A percentile compares a stretch with the other conserved stretches of the same genome.
These are phyloP conservation scores for Saturnia japonica DNA, from an alignment of 2,888 invertebrate genomes.

Conservation along the genomic window DNA sequence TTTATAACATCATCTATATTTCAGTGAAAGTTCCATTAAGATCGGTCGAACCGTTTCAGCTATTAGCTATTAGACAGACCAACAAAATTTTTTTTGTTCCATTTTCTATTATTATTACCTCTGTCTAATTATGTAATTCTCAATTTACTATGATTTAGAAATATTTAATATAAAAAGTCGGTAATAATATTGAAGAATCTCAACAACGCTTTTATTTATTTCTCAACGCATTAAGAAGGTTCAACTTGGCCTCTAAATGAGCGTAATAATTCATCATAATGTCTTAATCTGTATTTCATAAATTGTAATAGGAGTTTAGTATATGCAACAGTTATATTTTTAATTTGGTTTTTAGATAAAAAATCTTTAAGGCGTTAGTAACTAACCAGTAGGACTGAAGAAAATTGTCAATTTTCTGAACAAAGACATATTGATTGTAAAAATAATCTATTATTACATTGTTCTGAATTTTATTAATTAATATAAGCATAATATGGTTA, in stretches of 20 bases:
- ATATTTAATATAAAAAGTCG: neutral
- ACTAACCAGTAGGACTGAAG: neutral
- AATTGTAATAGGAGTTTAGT: slow-evolving; percentile 15
- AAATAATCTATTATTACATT: too few species aligned
- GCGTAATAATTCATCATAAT: slow-evolving; percentile 38
- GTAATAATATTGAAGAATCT: neutral
- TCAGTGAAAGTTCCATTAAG: too few species aligned
- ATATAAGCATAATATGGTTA: too few species aligned
- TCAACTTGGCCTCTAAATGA: slow-evolving; percentile 18
- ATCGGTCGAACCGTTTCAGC: too few species aligned
- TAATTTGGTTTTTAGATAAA: neutral
- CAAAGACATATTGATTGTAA: too few species aligned
- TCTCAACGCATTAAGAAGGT: slow-evolving; percentile 8
- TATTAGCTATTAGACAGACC: too few species aligned
- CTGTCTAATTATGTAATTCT: neutral
- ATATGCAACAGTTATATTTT: neutral
- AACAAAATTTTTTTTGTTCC: neutral
- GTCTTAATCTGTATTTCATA: slow-evolving; percentile 31
- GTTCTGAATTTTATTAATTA: too few species aligned
- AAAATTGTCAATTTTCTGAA: too few species aligned
- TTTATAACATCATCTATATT: too few species aligned
- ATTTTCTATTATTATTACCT: neutral
- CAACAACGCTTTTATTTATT: slow-evolving; percentile 1
- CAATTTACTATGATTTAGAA: neutral
- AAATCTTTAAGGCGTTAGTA: neutral